Base-by-base conservation (phyloP, 2,888 invertebrate genomes). In the Autographa gamma region DNA sequence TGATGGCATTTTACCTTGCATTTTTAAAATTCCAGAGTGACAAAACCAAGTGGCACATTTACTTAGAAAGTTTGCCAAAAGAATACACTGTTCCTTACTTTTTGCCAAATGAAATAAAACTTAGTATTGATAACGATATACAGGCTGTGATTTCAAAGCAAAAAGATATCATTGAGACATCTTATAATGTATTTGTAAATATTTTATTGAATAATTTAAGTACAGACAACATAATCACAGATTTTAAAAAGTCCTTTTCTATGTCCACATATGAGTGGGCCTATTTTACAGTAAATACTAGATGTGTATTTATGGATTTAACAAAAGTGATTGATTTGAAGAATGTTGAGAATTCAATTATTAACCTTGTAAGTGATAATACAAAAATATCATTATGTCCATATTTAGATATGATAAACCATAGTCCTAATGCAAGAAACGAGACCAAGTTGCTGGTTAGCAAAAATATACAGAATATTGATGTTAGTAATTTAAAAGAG, bases 401-500 rank as follows among this genome's bases (percentile, higher is more conserved):
- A 0, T 98, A 97, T 89, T 95, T 99, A 73, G 99, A 99, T 91
- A 96, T 99, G 94, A 97, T 99, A 76, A 99, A 99, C 94, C 99
- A 99, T 88, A 97, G 97, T 68, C 96, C 96, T 74, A 87, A 92
- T 68, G 97, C 97, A 5, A 92, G 93, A 75, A 97, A 97, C 80
- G 95, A 95, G 86, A 93, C 94, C 19, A 93, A 93, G 80, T 84
- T 95, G 68, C 69, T 93, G 74, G 89, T 94, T 14, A 89, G 89
- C 75, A 93, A 86, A 68, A 85, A 91, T 74, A 83, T 92, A 69
- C 88, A 91, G 73, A 91, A 91, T 81, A 76, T 93, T 25, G 88
- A 85, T 76, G 63, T 94, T 61, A 82, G 82, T 63, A 87, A 89
- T 77, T 78, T 96, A 71, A 86, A 87, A 60, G 84, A 88, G 77